Percentiles rank a stretch among this genome's conserved stretches.
These are phyloP conservation scores for Cinclus mexicanus DNA, from an alignment of 2,113 vertebrate genomes.

Conservation along the genomic window DNA sequence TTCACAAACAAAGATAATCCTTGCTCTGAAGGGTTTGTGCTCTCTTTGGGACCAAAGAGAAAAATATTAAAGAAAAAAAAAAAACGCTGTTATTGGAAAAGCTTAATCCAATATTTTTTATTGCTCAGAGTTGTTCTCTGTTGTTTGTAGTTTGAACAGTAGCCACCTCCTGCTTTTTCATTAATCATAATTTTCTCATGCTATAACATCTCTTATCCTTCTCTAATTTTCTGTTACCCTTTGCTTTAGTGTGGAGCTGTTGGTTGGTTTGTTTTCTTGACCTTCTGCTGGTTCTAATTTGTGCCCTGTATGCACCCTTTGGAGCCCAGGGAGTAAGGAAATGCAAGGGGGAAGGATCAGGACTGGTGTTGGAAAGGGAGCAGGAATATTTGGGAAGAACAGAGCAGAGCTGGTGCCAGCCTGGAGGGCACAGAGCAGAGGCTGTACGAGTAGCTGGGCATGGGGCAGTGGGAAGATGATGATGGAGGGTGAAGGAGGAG, in stretches of 20 bases:
- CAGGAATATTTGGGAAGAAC: fast-evolving
- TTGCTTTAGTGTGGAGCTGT: neutral
- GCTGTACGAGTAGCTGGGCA: too few species aligned
- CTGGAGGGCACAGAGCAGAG: fast-evolving
- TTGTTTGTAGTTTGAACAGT: neutral
- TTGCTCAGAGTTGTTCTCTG: neutral
- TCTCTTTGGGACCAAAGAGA: neutral
- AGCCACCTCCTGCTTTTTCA: neutral
- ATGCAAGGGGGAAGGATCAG: too few species aligned
- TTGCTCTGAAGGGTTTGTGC: neutral
- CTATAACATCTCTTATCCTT: neutral
- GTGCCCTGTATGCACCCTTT: neutral
- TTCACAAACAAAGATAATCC: neutral
- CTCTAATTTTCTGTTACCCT: neutral
- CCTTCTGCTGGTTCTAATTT: neutral
- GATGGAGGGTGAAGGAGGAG: too few species aligned
- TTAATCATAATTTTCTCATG: neutral
- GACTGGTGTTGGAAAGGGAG: too few species aligned
- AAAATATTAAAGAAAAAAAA: neutral
- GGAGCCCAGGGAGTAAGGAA: neutral
- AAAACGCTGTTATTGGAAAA: neutral
- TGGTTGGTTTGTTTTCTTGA: neutral
- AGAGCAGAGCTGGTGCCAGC: neutral
- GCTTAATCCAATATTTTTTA: neutral
- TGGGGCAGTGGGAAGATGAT: too few species aligned